Evolutionary conservation across 2,888 invertebrate genomes (phyloP), one percentile per base, ranked within the genome.

Genomic region (Cerastis rubricosa): DNA sequence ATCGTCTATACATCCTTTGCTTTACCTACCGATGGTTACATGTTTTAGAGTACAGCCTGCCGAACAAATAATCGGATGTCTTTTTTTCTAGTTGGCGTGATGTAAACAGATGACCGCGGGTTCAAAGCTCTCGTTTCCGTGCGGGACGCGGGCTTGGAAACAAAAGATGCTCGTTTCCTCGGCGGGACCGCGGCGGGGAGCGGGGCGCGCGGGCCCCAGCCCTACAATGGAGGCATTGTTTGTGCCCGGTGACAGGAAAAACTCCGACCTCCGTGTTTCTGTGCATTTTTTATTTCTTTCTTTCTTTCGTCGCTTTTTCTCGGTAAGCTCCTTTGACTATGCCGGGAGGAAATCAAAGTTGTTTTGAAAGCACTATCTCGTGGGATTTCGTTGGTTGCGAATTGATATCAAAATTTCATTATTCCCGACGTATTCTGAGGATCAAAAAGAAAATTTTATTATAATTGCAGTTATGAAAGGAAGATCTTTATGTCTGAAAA

Each of bases 221-320:
- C 89, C 91, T 92, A 96, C 96, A 96, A 96, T 96, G 89, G 94
- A 93, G 92, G 93, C 94, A 96, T 96, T 96, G 96, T 96, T 96
- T 96, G 95, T 96, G 94, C 94, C 94, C 96, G 96, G 96, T 96
- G 96, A 96, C 96, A 96, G 96, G 96, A 96, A 96, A 96, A 96
- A 96, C 96, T 96, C 95, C 96, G 94, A 96, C 96, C 96, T 95
- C 96, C 94, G 95, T 96, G 96, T 96, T 96, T 95, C 96, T 95
- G 94, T 95, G 95, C 95, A 95, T 95, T 96, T 96, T 96, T 96
- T 96, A 95, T 96, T 95, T 93, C 92, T 94, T 91, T 94, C 93
- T 92, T 94, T 94, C 92, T 86, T 87, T 91, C 90, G 88, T 87
- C 87, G 90, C 88, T 90, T 91, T 93, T 93, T 94, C 93, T 94